Percentiles rank a stretch among this genome's conserved stretches.
These are phyloP conservation scores for Micrasema longulum DNA, from an alignment of 1,140 invertebrate genomes.

Conservation along the genomic window DNA sequence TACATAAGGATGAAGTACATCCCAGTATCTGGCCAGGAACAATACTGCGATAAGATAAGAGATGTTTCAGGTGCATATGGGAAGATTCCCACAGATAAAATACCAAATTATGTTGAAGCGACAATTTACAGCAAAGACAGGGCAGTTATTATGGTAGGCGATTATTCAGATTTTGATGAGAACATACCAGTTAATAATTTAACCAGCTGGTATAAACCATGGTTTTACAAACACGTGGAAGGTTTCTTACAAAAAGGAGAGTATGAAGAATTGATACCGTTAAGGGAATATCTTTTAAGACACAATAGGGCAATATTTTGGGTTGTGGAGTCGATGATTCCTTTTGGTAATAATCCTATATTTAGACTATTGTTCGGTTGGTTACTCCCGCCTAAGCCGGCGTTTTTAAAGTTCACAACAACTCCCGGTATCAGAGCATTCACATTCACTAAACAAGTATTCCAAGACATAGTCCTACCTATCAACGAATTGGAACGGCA, in stretches of 20 bases:
- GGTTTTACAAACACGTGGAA: constrained; percentile 88
- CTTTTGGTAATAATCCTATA: constrained; percentile 84
- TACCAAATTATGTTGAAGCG: constrained; percentile 84
- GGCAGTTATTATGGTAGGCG: constrained; percentile 83
- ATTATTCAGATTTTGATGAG: constrained; percentile 62
- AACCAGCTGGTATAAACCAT: constrained; percentile 85
- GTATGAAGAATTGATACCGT: constrained; percentile 78
- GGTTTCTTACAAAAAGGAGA: constrained; percentile 63
- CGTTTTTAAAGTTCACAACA: constrained; percentile 85
- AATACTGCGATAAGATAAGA: constrained; percentile 73
- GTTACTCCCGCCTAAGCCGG: constrained; percentile 85
- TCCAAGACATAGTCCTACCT: constrained; percentile 88
- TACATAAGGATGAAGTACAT: constrained; percentile 80
- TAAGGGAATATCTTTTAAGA: constrained; percentile 83
- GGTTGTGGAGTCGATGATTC: constrained; percentile 85
- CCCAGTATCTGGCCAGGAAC: constrained; percentile 71
- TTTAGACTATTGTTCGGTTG: constrained; percentile 83
- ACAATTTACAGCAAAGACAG: constrained; percentile 76
- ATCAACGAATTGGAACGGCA: constrained; percentile 74
- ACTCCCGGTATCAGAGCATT: constrained; percentile 80
- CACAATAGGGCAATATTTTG: constrained; percentile 86
- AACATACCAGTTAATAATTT: constrained; percentile 74
- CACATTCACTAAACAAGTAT: constrained; percentile 84
- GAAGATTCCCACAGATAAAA: constrained; percentile 65
- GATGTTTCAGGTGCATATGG: constrained; percentile 68